Base-by-base conservation (phyloP, 2,797 vertebrate genomes). In the Rhinoraja longicauda region DNA sequence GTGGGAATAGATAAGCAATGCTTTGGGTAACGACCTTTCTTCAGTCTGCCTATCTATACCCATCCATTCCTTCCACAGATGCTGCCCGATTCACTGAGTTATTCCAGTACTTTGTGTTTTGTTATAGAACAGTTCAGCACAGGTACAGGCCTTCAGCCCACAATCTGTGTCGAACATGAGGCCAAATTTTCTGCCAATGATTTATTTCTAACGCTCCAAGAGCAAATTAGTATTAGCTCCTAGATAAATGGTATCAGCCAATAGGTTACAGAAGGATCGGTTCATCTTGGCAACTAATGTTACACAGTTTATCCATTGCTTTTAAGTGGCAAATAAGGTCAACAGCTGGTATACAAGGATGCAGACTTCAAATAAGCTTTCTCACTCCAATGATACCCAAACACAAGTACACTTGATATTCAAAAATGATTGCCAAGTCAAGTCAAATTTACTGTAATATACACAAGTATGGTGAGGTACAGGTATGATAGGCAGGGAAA, bases 241-340 rank as follows among this genome's bases (percentile, higher is more conserved):
- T 19, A 0, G 84, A 67, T 67, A 32, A 67, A 9, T 9, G 32
- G 59, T n/a, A 88, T 88, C 59, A 88, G 59, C 59, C 29, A 67
- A 64, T 67, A 88, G 57, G 36, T 84, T 36, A 36, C 2, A 36
- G 29, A 24, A 19, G 32, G 62, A 67, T 67, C 29, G 36, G n/a
- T 21, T 88, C 59, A 88, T 88, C n/a, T 64, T 64, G 62, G n/a
- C 15, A 88, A 88, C 7, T 88, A 86, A 64, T 86, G 57, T 29
- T 64, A n/a, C 59, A 86, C 13, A 19, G 57, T 57, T 86, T 64
- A 64, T 67, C 84, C n/a, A 88, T 67, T 53, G 45, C n/a, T 17
- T 15, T 62, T 21, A n/a, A 88, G 1, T 64, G 62, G 64, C 84
- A 88, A 64, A 67, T 67, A 67, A 88, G 62, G 36, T 32, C 17